phyloP scores from a whole-genome alignment of 2,797 vertebrate genomes.

The Paratrypauchen microcephalus region DNA sequence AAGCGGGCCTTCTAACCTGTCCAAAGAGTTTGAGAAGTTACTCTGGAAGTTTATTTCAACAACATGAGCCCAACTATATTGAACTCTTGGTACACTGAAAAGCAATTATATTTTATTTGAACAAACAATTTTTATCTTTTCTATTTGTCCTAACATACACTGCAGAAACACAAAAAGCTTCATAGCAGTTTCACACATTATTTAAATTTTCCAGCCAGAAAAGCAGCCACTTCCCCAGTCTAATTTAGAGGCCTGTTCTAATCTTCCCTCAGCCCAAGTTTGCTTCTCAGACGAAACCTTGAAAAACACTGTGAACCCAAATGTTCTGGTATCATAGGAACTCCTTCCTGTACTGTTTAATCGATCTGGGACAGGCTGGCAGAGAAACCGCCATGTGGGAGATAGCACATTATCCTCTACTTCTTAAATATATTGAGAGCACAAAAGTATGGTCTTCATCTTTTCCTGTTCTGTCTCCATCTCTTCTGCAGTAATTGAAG shows the following conservation, averaged over 20 bases:
- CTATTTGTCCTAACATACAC: slow-evolving; percentile 26
- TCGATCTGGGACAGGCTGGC: slow-evolving; percentile 60
- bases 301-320: slow-evolving; percentile 63
- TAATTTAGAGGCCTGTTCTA: slow-evolving; percentile 55
- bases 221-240: slow-evolving; percentile 37
- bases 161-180: slow-evolving; percentile 21
- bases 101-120: slow-evolving; percentile 7
- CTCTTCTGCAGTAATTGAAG: slow-evolving; percentile 86
- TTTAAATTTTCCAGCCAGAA: slow-evolving; percentile 27
- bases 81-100: slow-evolving; percentile 6
- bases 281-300: slow-evolving; percentile 59
- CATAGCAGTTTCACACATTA: slow-evolving; percentile 37
- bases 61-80: background rate
- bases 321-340: slow-evolving; percentile 61
- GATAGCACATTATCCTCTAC: slow-evolving; percentile 79
- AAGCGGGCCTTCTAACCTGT: slow-evolving; percentile 87
- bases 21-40: background rate
- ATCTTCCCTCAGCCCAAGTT: slow-evolving; percentile 52
- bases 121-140: background rate
- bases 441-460: slow-evolving; percentile 79
- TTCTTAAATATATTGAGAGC: slow-evolving; percentile 88
- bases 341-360: slow-evolving; percentile 46
- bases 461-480: slow-evolving; percentile 72
- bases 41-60: background rate
- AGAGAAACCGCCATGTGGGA: slow-evolving; percentile 76